These are phyloP conservation scores for Phylloscopus whistleri DNA, from an alignment of 2,113 vertebrate species.

Conservation along the genomic window DNA sequence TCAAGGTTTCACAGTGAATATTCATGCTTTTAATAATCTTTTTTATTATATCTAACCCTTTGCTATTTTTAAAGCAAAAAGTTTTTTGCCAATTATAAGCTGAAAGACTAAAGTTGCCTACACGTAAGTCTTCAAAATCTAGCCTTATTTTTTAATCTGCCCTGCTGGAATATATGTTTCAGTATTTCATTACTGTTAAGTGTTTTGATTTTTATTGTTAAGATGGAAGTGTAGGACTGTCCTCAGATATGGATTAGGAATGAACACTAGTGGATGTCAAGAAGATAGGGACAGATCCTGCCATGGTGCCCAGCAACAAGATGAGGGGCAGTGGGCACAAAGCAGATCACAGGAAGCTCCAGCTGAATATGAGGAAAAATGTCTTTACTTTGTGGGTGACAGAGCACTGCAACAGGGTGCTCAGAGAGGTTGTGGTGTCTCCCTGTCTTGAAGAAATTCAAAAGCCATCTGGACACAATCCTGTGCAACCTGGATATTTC, in stretches of 20 bases:
- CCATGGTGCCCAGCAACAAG: accelerated
- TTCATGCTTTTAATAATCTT: neutral
- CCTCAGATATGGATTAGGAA: neutral
- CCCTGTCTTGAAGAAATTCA: neutral
- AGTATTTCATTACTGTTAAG: neutral
- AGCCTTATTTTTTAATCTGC: neutral
- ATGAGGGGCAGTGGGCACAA: neutral
- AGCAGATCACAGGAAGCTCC: neutral
- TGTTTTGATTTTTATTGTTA: neutral
- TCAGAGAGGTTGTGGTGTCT: neutral
- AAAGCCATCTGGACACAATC: neutral
- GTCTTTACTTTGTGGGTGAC: neutral
- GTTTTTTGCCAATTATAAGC: neutral
- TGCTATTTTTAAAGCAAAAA: neutral
- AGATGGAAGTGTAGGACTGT: neutral
- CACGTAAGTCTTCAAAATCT: neutral
- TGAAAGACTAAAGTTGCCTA: neutral
- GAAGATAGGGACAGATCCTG: neutral
- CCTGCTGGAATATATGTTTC: neutral
- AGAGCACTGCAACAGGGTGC: neutral
- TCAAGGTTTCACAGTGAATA: neutral
- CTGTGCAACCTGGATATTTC: neutral
- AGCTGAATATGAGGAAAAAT: neutral
- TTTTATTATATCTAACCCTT: neutral
- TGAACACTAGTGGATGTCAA: neutral